Base-by-base conservation (phyloP, 2,797 vertebrate genomes). In the Sardinella longiceps region DNA sequence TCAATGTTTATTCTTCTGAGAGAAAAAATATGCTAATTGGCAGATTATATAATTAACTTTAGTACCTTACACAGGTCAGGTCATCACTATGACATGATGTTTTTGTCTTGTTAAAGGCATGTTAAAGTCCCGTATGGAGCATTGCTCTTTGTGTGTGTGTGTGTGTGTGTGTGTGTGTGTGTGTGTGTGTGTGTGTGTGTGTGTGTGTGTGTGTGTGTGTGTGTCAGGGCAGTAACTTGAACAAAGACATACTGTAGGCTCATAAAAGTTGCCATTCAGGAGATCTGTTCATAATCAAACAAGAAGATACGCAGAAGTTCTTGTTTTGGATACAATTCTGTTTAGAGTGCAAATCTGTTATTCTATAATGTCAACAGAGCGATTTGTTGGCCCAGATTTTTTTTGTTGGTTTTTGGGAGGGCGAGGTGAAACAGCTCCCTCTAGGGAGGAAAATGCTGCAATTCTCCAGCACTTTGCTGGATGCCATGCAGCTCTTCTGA, bases 381-480 rank as follows among this genome's bases (percentile, higher is more conserved):
- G 5, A 70, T 39, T 48, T 43, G 15, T 77, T 77, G 70, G 70
- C 30, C 30, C 66, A 74, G 30, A 37, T 33, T 70, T 10, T 70
- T 70, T 37, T 66, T 63, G 28, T 63, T 66, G n/a, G n/a, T 66
- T 66, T 66, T 66, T 30, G 28, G 10, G 48, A 15, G 48, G 48
- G 48, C 11, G 48, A 15, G 46, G 48, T 20, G 14, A 74, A 18
- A 84, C 82, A 88, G 87, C 82, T 86, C 85, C 89, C 87, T 85
- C 89, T 88, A 28, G 81, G 83, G 87, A 81, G 81, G 5, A 84
- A 86, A 85, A 70, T 4, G 30, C 70, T 20, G 70, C 7, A 77
- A 0, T 37, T 43, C 33, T 43, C 15, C 37, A 43, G 5, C 70
- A 10, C 33, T 23, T 7, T 77, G 37, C 70, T 20, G 5, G 0